Percentiles rank a stretch among this genome's conserved stretches.
phyloP scores from a whole-genome alignment of 2,888 invertebrate genomes.

The Acanthosepion pharaonis region DNA sequence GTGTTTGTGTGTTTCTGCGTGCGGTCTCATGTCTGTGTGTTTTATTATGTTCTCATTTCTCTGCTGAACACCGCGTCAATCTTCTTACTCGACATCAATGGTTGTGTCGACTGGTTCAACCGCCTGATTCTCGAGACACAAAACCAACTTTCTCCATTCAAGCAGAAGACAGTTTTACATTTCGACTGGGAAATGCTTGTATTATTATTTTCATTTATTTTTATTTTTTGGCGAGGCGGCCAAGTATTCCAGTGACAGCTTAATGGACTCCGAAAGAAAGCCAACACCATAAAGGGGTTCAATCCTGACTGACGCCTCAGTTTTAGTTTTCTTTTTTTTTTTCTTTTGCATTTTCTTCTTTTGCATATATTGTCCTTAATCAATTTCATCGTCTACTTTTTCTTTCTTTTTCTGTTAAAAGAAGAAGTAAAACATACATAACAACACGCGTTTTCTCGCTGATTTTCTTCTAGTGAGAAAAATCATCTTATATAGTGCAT shows the following conservation, averaged over 20 bases:
- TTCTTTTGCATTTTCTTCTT: not conserved
- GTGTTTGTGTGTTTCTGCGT: no score
- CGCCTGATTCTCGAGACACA: not conserved
- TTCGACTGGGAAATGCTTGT: not conserved
- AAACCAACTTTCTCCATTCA: constrained; percentile 8
- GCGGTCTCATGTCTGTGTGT: not conserved
- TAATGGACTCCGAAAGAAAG: constrained; percentile 17
- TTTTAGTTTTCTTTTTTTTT: not conserved
- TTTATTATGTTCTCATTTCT: not conserved
- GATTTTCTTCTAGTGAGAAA: not conserved
- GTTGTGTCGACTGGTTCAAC: not conserved
- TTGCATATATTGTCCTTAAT: not conserved
- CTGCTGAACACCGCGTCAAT: not conserved
- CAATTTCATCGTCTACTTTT: not conserved
- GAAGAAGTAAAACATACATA: no score
- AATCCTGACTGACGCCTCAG: not conserved
- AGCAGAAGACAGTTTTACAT: not conserved
- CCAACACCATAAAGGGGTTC: not conserved
- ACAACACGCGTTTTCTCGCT: not conserved
- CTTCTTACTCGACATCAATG: not conserved
- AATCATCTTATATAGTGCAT: not conserved
- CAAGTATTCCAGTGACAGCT: constrained; percentile 3
- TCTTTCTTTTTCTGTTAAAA: not conserved
- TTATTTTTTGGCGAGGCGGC: not conserved
- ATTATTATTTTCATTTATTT: not conserved